Percentiles rank a stretch among this genome's conserved stretches.
Conservation (phyloP, 2,797 vertebrate genomes). For the Argyrosomus regius region DNA sequence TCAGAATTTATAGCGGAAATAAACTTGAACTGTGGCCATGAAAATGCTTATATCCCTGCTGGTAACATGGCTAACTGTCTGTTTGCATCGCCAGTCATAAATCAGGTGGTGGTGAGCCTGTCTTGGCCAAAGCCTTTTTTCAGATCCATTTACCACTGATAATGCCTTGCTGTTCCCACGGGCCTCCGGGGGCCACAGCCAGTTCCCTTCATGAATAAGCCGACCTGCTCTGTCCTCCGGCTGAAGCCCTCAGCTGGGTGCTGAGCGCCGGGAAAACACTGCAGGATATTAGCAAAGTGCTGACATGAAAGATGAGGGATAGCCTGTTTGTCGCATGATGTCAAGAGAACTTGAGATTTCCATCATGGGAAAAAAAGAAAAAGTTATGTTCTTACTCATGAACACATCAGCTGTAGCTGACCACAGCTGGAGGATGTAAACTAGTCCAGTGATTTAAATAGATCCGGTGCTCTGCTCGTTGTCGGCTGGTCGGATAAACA, state of each 20-base stretch:
- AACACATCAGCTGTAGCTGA: not conserved
- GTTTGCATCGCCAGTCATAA: constrained; percentile 68
- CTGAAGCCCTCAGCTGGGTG: constrained; percentile 36
- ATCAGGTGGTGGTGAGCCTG: constrained; percentile 66
- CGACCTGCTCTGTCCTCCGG: constrained; percentile 58
- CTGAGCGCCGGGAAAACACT: not conserved
- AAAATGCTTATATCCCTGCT: constrained; percentile 77
- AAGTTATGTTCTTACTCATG: not conserved
- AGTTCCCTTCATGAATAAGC: constrained; percentile 75
- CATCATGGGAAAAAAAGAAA: not conserved
- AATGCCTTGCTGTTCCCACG: constrained; percentile 66
- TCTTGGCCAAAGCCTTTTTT: constrained; percentile 67
- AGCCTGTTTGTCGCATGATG: not conserved
- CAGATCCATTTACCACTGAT: constrained; percentile 80
- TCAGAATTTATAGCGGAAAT: constrained; percentile 79
- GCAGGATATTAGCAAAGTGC: constrained; percentile 21
- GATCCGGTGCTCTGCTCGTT: not conserved
- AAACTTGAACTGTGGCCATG: constrained; percentile 82
- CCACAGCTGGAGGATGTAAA: not conserved
- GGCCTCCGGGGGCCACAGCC: constrained; percentile 52
- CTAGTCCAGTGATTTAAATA: not conserved
- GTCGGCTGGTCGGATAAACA: not conserved
- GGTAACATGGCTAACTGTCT: constrained; percentile 73
- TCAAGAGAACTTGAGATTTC: not conserved
- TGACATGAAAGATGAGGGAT: constrained; percentile 24